Evolutionary conservation across 2,113 vertebrate species (phyloP), one percentile per base, ranked within the genome.

Genomic region (Polypterus bichir): DNA sequence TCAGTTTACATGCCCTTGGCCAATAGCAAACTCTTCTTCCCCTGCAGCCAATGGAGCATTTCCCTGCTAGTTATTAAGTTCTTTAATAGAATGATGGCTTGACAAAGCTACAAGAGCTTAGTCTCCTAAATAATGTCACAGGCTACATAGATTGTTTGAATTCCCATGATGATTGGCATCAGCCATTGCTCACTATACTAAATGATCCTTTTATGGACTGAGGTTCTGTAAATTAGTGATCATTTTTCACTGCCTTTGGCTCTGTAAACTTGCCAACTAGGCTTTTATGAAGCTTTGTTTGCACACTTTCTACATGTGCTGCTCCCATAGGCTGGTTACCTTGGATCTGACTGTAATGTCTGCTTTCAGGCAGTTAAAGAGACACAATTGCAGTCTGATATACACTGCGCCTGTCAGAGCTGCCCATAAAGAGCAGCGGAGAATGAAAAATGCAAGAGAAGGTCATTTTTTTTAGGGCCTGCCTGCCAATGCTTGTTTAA

Each of bases 371-470:
- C n/a, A 27, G 56, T 57, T 57, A 57, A 57, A 56, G 8, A 44
- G 27, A 44, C 27, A 45, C 27, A 44, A 27, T 27, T 27, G 27
- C 56, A 44, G 5, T 57, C 27, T 65, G 69, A 66, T 64, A 46
- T 52, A 60, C 76, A 76, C 71, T 70, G 62, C 67, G 76, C 74
- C 71, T 79, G 75, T 79, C 78, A 78, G 75, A 74, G 72, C 75
- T 74, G 71, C 75, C 75, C 75, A 79, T 76, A 72, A 69, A 77
- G 72, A 73, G 77, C 68, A 64, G 69, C 71, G 71, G 71, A 71
- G 70, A 73, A 76, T 79, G 75, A 81, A 83, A 77, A 73, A 83
- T 80, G 70, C 66, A 72, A 70, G 55, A 58, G 65, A 63, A 64
- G 66, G 27, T 27, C 27, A 27, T 49, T 45, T 74, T 72, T 70